Evolutionary conservation across 2,113 vertebrate species (phyloP).

Genomic region (Prinia subflava): DNA sequence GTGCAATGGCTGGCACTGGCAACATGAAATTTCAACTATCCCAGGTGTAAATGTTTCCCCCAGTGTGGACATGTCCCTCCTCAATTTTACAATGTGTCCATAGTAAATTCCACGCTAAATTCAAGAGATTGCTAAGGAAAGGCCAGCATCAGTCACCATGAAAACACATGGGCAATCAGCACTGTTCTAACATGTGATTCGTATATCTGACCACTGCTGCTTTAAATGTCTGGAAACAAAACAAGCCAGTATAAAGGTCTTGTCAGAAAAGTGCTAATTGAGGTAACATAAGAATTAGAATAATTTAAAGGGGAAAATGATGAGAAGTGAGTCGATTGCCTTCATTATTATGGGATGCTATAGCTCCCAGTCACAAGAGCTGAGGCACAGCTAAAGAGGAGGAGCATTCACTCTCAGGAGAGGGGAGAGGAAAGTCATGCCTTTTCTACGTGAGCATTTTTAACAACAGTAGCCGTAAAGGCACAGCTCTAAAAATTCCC

Average conservation of each 20-base stretch:
- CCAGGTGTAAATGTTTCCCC: neutral
- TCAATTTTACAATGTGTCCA: neutral
- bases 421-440: neutral
- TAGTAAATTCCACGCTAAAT: neutral
- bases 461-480: neutral
- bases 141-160: neutral
- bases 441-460: neutral
- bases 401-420: neutral
- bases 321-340: neutral
- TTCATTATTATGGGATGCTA: neutral
- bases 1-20: neutral
- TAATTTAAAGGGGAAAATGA: neutral
- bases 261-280: neutral
- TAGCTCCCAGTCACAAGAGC: neutral
- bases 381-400: neutral
- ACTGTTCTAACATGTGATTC: neutral
- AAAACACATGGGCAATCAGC: neutral
- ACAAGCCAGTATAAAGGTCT: neutral
- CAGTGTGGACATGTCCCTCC: neutral
- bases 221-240: neutral
- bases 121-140: neutral
- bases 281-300: neutral
- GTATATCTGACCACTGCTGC: neutral
- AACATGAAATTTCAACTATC: neutral
- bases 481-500: neutral